Conservation (phyloP, 2,113 vertebrate genomes). For the Prinia subflava region DNA sequence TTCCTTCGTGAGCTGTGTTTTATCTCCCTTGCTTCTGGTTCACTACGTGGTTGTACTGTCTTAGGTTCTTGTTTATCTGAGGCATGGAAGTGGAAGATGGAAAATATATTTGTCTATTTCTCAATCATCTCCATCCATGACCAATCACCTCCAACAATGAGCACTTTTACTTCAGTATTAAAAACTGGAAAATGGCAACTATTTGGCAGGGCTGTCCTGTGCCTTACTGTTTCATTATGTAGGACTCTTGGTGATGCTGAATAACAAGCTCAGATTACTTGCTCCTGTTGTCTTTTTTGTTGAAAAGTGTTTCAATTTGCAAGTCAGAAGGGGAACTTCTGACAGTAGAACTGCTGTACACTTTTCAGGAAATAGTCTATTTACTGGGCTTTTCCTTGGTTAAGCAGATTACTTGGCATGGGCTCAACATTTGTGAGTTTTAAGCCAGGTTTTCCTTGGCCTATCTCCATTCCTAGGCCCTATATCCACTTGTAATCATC, state of each 20-base stretch:
- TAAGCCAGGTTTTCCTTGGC: neutral
- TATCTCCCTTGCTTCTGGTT: neutral
- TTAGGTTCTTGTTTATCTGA: neutral
- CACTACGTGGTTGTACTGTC: neutral
- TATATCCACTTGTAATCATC: neutral
- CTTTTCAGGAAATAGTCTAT: conserved; percentile 24
- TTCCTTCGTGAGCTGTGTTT: neutral
- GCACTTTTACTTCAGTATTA: neutral
- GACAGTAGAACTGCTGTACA: neutral
- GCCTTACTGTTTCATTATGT: neutral
- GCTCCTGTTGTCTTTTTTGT: neutral
- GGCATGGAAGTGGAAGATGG: neutral
- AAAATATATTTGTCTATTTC: neutral
- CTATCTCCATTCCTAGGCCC: neutral
- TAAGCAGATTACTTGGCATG: neutral
- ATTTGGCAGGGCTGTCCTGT: neutral
- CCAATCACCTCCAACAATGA: neutral
- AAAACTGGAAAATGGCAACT: neutral
- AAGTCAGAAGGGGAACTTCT: neutral
- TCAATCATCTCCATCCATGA: neutral
- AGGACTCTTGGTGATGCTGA: neutral
- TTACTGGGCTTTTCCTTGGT: conserved; percentile 33
- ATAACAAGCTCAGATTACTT: neutral
- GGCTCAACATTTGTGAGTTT: neutral
- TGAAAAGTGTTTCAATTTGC: neutral